Evolutionary conservation across 1,140 invertebrate genomes (phyloP).

Genomic region (Teleogryllus occipitalis): DNA sequence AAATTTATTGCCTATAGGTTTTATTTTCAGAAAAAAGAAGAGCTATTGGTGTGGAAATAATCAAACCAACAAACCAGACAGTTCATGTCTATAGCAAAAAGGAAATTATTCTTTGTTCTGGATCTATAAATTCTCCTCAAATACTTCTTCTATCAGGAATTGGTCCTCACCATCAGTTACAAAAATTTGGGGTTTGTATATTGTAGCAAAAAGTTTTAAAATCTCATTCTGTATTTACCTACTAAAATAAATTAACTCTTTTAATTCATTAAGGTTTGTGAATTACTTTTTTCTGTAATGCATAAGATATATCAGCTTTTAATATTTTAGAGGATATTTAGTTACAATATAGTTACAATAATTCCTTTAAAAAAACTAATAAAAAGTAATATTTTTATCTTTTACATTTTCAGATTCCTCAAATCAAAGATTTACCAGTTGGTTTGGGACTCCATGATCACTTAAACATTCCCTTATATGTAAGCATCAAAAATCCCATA

Average conservation of each 20-base stretch:
- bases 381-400: not conserved
- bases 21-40: not conserved
- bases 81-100: slow-evolving; percentile 27
- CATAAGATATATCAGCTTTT: too few species aligned
- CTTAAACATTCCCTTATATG: slow-evolving; percentile 57
- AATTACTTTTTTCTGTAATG: too few species aligned
- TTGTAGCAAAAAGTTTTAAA: too few species aligned
- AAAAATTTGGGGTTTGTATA: slow-evolving; percentile 31
- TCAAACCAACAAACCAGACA: slow-evolving; percentile 12
- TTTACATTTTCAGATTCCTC: slow-evolving; percentile 35
- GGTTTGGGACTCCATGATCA: slow-evolving; percentile 64
- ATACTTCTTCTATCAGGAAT: slow-evolving; percentile 63
- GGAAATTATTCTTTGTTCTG: slow-evolving; percentile 62
- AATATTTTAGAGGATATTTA: too few species aligned
- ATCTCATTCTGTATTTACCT: too few species aligned
- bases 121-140: slow-evolving; percentile 60
- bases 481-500: slow-evolving; percentile 49
- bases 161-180: slow-evolving; percentile 42
- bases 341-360: too few species aligned
- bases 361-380: too few species aligned
- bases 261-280: too few species aligned
- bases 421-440: slow-evolving; percentile 45
- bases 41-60: slow-evolving; percentile 26
- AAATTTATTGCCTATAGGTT: not conserved
- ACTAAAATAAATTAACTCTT: too few species aligned